Base-by-base conservation (phyloP, 2,888 invertebrate species). In the Polyploca ridens region DNA sequence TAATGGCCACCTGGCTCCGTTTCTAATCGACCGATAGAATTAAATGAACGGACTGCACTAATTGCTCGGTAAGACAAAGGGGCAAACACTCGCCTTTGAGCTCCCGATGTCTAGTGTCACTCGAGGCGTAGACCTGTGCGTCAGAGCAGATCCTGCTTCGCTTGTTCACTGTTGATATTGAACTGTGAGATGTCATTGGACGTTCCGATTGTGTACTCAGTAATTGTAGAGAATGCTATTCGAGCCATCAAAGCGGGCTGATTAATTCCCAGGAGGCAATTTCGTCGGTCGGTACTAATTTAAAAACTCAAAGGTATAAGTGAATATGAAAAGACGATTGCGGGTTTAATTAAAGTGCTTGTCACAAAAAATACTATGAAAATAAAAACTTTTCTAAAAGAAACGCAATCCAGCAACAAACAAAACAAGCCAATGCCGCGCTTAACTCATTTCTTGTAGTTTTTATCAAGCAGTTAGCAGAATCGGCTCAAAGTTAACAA, bases 1-100 rank as follows among this genome's bases (percentile, higher is more conserved):
- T 93, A 93, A 89, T 91, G 89, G 88, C 79, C 86, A 89, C 88
- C 90, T 90, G 88, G 86, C 84, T 86, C 87, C 83, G 83, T 87
- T 88, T 87, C 90, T 93, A 93, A 94, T 94, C 93, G 93, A 93
- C 89, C 93, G 92, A 92, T 93, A 91, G 91, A 91, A 93, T 94
- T 93, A 93, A 93, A 93, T 90, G 93, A 93, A 93, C 93, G 91
- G 91, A 87, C 89, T 87, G 88, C 88, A 91, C 91, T 94, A 94
- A 94, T 94, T 94, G 93, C 84, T 89, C 85, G 83, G 90, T 90
- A 93, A 94, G 93, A 93, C 93, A 93, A 93, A 93, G 93, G 91
- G 90, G 88, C 93, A 93, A 93, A 93, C 93, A 94, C 87, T 91
- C 90, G 84, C 90, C 92, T 93, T 92, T 93, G 93, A 89, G 84